Base-by-base conservation (phyloP, 2,888 invertebrate genomes). In the Eilema caniola region DNA sequence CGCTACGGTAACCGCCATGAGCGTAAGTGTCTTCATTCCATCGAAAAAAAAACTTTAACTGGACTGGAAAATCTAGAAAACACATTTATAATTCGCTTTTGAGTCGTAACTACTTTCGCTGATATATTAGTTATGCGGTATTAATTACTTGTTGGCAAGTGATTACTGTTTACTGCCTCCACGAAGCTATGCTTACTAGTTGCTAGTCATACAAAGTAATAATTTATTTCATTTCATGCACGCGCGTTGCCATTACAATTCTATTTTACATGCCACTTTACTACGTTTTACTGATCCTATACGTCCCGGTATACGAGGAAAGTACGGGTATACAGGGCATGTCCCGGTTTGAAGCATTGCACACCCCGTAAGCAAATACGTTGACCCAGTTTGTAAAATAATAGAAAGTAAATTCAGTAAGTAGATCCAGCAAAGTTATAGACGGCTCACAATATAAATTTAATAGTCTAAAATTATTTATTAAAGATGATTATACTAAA, bases 21-120 rank as follows among this genome's bases (percentile, higher is more conserved):
- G 88, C 88, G 88, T 85, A 90, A 90, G 90, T 89, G 90, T 90
- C 87, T 87, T 86, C 84, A 85, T 83, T 88, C 79, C 79, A 86
- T 85, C 81, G 77, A 85, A 89, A 90, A 89, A 89, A 89, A 89
- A 89, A 87, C 78, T 82, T 78, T 80, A 84, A 89, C 86, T 87
- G 83, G 85, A 91, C 88, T 92, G 89, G 91, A 92, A 92, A 92
- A 90, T 90, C 89, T 91, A 88, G 87, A 91, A 92, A 92, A 88
- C 80, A 83, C 85, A 89, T 88, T 86, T 87, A 82, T 86, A 89
- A 90, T 89, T 89, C 85, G 84, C 89, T 89, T 90, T 87, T 89
- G 86, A 91, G 89, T 90, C 87, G 86, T 86, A 87, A 89, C 89
- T 91, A 91, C 92, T 94, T 94, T 94, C 94, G 88, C 93, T 88